Percentiles rank a stretch among this genome's conserved stretches.
Conservation (phyloP, 2,113 vertebrate species). For the Pteruthius melanotis region DNA sequence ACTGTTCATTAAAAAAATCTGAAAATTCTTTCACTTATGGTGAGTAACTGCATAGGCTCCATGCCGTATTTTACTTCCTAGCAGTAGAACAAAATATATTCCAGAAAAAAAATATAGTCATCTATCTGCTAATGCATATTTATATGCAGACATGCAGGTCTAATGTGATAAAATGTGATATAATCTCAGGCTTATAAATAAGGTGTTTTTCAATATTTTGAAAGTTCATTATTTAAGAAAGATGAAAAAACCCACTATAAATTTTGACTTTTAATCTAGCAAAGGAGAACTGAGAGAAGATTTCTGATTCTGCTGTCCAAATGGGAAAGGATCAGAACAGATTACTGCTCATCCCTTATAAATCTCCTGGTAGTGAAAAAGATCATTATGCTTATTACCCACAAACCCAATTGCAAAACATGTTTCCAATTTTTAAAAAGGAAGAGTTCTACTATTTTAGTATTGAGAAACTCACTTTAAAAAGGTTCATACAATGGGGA, state of each 20-base stretch:
- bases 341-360: not conserved
- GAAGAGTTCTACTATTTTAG: not conserved
- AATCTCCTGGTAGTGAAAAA: not conserved
- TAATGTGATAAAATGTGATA: not conserved
- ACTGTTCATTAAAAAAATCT: not conserved
- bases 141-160: not conserved
- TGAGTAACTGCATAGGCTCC: not conserved
- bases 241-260: not conserved
- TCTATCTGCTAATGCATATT: not conserved
- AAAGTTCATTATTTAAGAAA: not conserved
- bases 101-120: not conserved
- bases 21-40: not conserved
- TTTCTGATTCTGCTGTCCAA: not conserved
- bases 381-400: not conserved
- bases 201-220: not conserved
- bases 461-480: not conserved
- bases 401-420: not conserved
- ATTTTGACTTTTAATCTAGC: not conserved
- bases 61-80: not conserved
- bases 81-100: not conserved
- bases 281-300: not conserved
- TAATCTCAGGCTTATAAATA: not conserved
- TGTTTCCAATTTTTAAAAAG: not conserved
- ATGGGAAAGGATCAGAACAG: not conserved
- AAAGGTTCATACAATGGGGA: not conserved